Percentiles rank a stretch among this genome's conserved stretches.
Conservation (phyloP, 2,113 vertebrate genomes). For the Australoheros scitulus region DNA sequence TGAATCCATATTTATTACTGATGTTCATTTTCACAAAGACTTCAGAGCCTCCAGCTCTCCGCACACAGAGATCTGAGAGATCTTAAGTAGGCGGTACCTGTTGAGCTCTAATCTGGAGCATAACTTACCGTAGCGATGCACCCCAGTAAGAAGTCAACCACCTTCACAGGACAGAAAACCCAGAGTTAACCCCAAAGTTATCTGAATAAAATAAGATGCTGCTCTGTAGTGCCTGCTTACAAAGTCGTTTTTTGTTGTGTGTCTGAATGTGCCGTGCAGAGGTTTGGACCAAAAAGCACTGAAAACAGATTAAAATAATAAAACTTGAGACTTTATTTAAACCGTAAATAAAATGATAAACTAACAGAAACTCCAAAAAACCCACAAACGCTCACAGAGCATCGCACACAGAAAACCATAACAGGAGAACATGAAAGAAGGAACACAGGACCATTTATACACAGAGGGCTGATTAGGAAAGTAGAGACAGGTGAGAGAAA, state of each 20-base stretch:
- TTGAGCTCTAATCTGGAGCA: not conserved
- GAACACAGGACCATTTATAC: not conserved
- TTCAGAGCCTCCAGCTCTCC: not conserved
- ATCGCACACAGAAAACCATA: not conserved
- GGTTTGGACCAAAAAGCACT: too few species aligned
- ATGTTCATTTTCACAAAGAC: not conserved
- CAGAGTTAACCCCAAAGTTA: not conserved
- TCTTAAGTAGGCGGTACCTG: not conserved
- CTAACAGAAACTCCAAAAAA: not conserved
- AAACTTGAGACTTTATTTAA: rapidly evolving
- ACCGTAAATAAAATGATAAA: not conserved
- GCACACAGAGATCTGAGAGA: not conserved
- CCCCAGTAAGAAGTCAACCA: not conserved
- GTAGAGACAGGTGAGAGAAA: not conserved
- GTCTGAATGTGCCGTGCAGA: not conserved
- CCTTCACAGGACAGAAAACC: not conserved
- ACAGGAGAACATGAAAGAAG: not conserved
- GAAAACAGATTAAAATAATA: not conserved
- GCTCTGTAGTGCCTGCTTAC: not conserved
- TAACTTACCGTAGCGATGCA: not conserved
- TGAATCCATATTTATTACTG: not conserved
- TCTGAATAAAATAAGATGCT: not conserved
- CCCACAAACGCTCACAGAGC: not conserved
- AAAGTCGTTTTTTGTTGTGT: not conserved
- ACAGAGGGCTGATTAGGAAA: not conserved